These are phyloP conservation scores for Tapera naevia DNA, from an alignment of 2,797 vertebrate species.

Conservation along the genomic window DNA sequence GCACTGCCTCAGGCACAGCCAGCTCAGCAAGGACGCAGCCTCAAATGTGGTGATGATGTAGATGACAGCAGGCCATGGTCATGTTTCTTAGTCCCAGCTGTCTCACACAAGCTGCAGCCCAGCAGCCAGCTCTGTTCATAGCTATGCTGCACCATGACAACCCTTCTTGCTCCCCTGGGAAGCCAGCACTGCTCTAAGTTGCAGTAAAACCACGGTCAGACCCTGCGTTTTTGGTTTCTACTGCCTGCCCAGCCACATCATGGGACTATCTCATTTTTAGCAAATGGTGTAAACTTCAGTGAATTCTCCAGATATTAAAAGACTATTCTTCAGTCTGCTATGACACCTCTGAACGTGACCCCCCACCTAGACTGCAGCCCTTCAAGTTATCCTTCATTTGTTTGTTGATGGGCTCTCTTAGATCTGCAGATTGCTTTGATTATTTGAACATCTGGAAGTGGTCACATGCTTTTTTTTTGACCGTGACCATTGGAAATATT, in stretches of 20 bases:
- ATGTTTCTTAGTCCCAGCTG: background rate
- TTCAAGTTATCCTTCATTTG: conserved; percentile 69
- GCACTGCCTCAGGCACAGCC: background rate
- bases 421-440: conserved; percentile 72
- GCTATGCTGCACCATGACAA: rapidly evolving
- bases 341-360: conserved; percentile 2
- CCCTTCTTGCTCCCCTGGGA: background rate
- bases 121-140: background rate
- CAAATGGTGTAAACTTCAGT: conserved; percentile 1
- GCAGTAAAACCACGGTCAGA: background rate
- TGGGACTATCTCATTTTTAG: background rate
- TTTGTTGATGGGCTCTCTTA: conserved; percentile 65
- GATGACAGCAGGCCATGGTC: background rate
- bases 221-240: background rate
- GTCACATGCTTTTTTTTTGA: conserved; percentile 69
- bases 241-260: background rate
- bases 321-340: background rate
- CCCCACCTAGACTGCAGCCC: conserved; percentile 61
- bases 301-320: conserved; percentile 20
- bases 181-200: background rate
- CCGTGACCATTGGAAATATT: conserved; percentile 73
- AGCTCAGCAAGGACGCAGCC: background rate
- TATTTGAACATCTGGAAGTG: conserved; percentile 77
- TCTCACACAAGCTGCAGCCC: background rate
- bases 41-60: background rate